Percentiles rank a stretch among this genome's conserved stretches.
phyloP scores from a whole-genome alignment of 2,113 vertebrate genomes.

The Hepsetus odoe region DNA sequence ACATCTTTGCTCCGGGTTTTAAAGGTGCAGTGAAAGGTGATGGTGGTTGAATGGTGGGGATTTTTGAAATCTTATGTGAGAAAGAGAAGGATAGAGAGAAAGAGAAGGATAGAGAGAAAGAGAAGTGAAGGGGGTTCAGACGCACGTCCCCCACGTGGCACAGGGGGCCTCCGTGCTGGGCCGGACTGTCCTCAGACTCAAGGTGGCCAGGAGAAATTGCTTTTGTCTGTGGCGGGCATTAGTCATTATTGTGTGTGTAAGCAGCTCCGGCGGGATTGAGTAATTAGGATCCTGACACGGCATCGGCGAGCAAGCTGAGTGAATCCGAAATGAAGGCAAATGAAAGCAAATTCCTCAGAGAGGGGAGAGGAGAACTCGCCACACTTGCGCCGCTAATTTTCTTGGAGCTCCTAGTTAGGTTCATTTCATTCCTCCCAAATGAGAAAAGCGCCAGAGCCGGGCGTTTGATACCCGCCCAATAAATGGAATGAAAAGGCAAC shows the following conservation, averaged over 20 bases:
- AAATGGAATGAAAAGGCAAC: conserved; percentile 72
- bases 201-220: conserved; percentile 69
- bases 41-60: conserved; percentile 19
- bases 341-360: conserved; percentile 65
- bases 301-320: conserved; percentile 57
- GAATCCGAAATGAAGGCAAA: conserved; percentile 65
- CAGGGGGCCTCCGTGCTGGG: conserved; percentile 29
- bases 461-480: conserved; percentile 54
- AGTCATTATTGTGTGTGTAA: conserved; percentile 64
- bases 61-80: not conserved
- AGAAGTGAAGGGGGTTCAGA: conserved; percentile 15
- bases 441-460: conserved; percentile 64
- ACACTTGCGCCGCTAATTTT: conserved; percentile 61
- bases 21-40: conserved; percentile 41
- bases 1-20: conserved; percentile 34
- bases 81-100: not conserved
- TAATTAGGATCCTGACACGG: conserved; percentile 69
- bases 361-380: conserved; percentile 48
- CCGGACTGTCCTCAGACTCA: conserved; percentile 60
- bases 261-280: conserved; percentile 60
- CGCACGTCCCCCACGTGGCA: conserved; percentile 23
- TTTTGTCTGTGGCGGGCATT: conserved; percentile 64
- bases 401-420: conserved; percentile 62
- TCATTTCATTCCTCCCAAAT: conserved; percentile 67
- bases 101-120: not conserved